A percentile compares a stretch with the other conserved stretches of the same genome.
These are phyloP conservation scores for Chlorodrepanis virens DNA, from an alignment of 2,113 vertebrate species.

Conservation along the genomic window DNA sequence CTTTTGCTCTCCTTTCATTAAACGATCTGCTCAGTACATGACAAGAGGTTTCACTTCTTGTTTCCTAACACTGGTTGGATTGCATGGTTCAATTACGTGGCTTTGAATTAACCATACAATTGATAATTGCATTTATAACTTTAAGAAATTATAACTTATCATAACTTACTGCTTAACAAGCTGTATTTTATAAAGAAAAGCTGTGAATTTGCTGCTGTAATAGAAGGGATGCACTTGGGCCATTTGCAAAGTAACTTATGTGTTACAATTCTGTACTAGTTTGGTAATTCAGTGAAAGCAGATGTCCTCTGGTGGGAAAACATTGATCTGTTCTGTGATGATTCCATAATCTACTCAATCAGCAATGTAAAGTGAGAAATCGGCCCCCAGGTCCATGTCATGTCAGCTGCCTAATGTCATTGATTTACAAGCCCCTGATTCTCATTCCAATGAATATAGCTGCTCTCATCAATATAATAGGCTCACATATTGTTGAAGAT, in stretches of 20 bases:
- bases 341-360: not conserved
- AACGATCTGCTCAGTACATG: not conserved
- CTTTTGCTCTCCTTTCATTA: not conserved
- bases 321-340: not conserved
- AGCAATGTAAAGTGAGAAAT: not conserved
- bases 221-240: not conserved
- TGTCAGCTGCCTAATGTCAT: not conserved
- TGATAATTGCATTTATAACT: not conserved
- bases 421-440: not conserved
- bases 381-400: not conserved
- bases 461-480: not conserved
- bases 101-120: not conserved
- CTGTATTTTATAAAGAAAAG: not conserved
- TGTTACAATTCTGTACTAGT: not conserved
- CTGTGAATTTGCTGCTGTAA: not conserved
- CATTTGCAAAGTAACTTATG: not conserved
- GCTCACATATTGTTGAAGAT: not conserved
- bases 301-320: not conserved
- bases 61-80: not conserved
- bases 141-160: not conserved
- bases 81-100: not conserved
- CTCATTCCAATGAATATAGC: not conserved
- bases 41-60: not conserved
- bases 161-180: not conserved
- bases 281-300: not conserved